These are phyloP conservation scores for Yponomeuta malinellus DNA, from an alignment of 2,888 invertebrate species.

Conservation along the genomic window DNA sequence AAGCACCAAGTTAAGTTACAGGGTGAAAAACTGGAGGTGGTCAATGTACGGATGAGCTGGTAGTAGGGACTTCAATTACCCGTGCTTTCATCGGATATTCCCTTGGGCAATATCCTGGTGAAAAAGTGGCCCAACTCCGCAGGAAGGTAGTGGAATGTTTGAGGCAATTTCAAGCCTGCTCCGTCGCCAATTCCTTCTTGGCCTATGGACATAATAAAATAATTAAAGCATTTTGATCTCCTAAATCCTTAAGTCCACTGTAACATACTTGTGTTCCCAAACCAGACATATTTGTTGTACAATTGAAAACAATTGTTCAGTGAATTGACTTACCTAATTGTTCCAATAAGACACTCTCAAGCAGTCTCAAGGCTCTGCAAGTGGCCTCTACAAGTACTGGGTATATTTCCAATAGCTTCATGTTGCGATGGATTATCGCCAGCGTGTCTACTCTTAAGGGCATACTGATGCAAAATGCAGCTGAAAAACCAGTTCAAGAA, in stretches of 20 bases:
- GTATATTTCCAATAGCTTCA: slow-evolving; percentile 79
- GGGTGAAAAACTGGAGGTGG: too few relatives aligned
- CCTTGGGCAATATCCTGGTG: slow-evolving; percentile 82
- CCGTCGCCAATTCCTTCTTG: slow-evolving; percentile 71
- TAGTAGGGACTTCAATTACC: slow-evolving; percentile 54
- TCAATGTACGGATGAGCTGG: too few relatives aligned
- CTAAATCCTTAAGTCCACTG: too few relatives aligned
- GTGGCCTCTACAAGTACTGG: slow-evolving; percentile 85
- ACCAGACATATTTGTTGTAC: not conserved
- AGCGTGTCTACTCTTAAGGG: slow-evolving; percentile 82
- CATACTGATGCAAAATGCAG: slow-evolving; percentile 73
- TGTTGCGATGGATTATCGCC: slow-evolving; percentile 80
- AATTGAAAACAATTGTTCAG: not conserved
- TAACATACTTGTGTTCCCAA: not conserved
- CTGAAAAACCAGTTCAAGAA: slow-evolving; percentile 34
- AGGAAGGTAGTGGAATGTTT: slow-evolving; percentile 85
- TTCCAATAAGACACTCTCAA: slow-evolving; percentile 78
- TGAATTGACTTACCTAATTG: slow-evolving; percentile 59
- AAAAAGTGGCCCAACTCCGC: slow-evolving; percentile 84
- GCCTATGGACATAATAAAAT: slow-evolving; percentile 36
- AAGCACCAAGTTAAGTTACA: too few relatives aligned
- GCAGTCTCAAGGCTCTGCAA: slow-evolving; percentile 80
- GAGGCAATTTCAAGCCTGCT: slow-evolving; percentile 73
- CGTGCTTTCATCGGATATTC: slow-evolving; percentile 79
- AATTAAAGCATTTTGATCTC: too few relatives aligned